Conservation (phyloP, 2,113 vertebrate genomes). For the Pyxicephalus adspersus region DNA sequence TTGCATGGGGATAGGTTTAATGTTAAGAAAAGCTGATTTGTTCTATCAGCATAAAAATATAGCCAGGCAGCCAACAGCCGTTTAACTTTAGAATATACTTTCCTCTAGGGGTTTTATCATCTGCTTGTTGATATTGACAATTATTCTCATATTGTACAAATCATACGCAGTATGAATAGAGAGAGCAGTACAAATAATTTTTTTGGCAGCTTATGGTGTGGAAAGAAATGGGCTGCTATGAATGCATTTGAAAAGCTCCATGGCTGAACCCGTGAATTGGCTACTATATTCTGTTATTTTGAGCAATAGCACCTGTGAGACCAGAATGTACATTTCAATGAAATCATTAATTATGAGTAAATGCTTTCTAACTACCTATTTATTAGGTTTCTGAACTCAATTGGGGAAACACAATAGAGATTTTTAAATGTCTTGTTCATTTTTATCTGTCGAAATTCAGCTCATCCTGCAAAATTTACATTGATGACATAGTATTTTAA, state of each 20-base stretch:
- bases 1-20: not conserved
- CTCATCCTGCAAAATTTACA: conserved; percentile 51
- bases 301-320: conserved; percentile 41
- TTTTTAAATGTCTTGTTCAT: conserved; percentile 48
- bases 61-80: not conserved
- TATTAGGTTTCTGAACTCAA: conserved; percentile 36
- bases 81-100: conserved; percentile 6
- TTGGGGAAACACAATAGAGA: conserved; percentile 38
- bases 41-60: not conserved
- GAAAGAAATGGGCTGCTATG: conserved; percentile 43
- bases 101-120: not conserved
- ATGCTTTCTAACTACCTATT: conserved; percentile 31
- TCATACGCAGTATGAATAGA: conserved; percentile 11
- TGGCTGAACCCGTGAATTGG: conserved; percentile 28
- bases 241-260: conserved; percentile 16
- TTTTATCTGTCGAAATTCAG: conserved; percentile 53
- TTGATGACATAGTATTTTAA: conserved; percentile 39
- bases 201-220: conserved; percentile 13
- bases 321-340: conserved; percentile 41
- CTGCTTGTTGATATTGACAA: conserved; percentile 15
- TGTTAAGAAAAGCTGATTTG: not conserved
- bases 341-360: conserved; percentile 50
- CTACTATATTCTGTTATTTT: conserved; percentile 32
- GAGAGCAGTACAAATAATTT: conserved; percentile 16
- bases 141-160: conserved; percentile 27